Evolutionary conservation across 2,797 vertebrate species (phyloP), one percentile per base, ranked within the genome.

Genomic region (Myotis planiceps): DNA sequence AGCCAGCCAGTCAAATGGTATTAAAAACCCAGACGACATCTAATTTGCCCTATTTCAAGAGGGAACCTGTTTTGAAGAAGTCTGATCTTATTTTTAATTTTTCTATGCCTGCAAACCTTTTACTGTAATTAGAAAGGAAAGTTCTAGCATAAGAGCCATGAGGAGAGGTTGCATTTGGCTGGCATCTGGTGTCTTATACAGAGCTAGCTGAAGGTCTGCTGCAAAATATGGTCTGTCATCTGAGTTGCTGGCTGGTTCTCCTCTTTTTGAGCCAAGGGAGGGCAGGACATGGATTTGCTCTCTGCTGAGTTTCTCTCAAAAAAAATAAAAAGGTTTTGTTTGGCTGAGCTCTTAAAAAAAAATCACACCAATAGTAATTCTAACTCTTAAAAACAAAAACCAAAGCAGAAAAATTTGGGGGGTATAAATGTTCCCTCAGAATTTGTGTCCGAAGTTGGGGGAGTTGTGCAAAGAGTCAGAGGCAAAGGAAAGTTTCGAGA

Each of bases 91-190:
- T 85, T 95, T 94, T 83, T 53, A 80, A 71, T 51, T 91, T 78
- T 79, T 83, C 25, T 72, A 32, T 72, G 84, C 34, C 80, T 92
- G 14, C 34, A 95, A 86, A 92, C 27, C 25, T 87, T 96, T 91
- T 87, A 72, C 39, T 90, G 34, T 94, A 95, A 96, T 95, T 93
- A 95, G 72, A 97, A 91, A 75, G 71, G 58, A 92, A 94, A 82
- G 29, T 88, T 75, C 49, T 87, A 95, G 49, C 42, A 45, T 47
- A 25, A 55, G 58, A 92, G 66, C 79, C 18, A 60, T 19, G 25
- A 60, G n/a, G 27, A 82, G 53, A 63, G 5, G 72, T 49, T 85
- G 74, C 81, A 74, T 37, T 92, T 95, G 83, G 21, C 83, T 93
- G 42, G 58, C 32, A 72, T 71, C 68, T 89, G 80, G 34, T 71